Evolutionary conservation across 1,140 invertebrate species (phyloP).

Genomic region (Drosophila pruinosa): DNA sequence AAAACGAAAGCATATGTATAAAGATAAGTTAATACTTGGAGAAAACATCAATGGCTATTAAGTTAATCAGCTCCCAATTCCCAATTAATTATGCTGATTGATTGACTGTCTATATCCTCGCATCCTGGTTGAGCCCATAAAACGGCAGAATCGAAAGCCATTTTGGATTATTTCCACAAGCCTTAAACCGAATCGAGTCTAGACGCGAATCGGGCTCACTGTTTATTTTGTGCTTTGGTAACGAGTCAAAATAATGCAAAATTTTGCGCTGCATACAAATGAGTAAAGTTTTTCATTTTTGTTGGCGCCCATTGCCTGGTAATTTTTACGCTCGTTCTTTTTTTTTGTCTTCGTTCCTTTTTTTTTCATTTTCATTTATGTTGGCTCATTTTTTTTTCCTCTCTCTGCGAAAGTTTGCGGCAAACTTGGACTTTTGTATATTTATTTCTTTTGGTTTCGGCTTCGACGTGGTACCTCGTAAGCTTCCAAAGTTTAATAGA

Average conservation of each 20-base stretch:
- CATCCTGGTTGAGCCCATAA: background rate
- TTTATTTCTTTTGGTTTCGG: slow-evolving; percentile 80
- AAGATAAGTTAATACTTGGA: background rate
- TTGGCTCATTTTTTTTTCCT: slow-evolving; percentile 25
- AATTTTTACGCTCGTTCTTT: slow-evolving; percentile 51
- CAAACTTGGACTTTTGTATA: slow-evolving; percentile 77
- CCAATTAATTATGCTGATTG: background rate
- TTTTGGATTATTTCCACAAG: slow-evolving; percentile 15
- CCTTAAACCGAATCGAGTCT: slow-evolving; percentile 4
- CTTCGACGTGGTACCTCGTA: slow-evolving; percentile 77
- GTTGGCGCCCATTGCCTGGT: slow-evolving; percentile 52
- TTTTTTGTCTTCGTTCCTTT: slow-evolving; percentile 12
- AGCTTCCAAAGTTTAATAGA: slow-evolving; percentile 82
- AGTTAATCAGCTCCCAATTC: background rate
- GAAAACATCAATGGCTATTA: too few relatives aligned
- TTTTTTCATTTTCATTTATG: slow-evolving; percentile 8
- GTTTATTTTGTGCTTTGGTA: slow-evolving; percentile 61
- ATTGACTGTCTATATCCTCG: background rate
- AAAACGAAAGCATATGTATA: background rate
- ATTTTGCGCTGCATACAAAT: slow-evolving; percentile 81
- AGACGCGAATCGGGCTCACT: slow-evolving; percentile 19
- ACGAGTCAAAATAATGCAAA: slow-evolving; percentile 79
- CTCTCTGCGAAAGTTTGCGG: slow-evolving; percentile 57
- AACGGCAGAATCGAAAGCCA: background rate
- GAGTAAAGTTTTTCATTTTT: slow-evolving; percentile 78